phyloP scores from a whole-genome alignment of 2,113 vertebrate genomes.

The Melanotaenia duboulayi region DNA sequence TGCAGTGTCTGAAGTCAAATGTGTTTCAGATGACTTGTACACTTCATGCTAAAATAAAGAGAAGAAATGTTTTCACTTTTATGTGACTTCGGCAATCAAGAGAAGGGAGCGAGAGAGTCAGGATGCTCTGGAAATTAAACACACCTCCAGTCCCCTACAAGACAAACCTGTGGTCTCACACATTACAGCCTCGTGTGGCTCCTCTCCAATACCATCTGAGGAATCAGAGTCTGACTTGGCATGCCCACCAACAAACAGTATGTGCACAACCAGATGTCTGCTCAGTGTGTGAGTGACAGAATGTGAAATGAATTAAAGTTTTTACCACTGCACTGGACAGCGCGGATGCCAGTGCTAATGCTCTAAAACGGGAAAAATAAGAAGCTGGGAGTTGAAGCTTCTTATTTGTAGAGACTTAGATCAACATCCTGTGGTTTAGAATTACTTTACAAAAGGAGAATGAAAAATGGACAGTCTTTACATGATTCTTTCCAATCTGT shows the following conservation, averaged over 20 bases:
- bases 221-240: conserved; percentile 74
- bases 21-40: background rate
- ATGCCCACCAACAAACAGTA: conserved; percentile 60
- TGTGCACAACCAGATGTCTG: conserved; percentile 70
- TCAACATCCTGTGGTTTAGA: conserved; percentile 18
- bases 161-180: conserved; percentile 41
- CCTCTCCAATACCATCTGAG: conserved; percentile 81
- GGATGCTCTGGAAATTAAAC: conserved; percentile 49
- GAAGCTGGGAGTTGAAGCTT: background rate
- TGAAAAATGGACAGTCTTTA: background rate
- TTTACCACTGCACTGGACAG: conserved; percentile 19
- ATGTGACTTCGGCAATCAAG: conserved; percentile 12
- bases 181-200: conserved; percentile 38
- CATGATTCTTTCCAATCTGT: background rate
- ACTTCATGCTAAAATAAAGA: background rate
- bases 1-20: conserved; percentile 7
- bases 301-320: conserved; percentile 37
- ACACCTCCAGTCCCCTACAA: conserved; percentile 52
- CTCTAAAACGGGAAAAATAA: background rate
- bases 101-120: conserved; percentile 7
- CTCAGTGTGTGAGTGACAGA: conserved; percentile 65
- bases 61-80: too few relatives aligned
- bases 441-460: conserved; percentile 29
- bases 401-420: conserved; percentile 9
- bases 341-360: conserved; percentile 20